A percentile compares a stretch with the other conserved stretches of the same genome.
Evolutionary conservation across 2,797 vertebrate species (phyloP).

Genomic region (Anas bernieri): DNA sequence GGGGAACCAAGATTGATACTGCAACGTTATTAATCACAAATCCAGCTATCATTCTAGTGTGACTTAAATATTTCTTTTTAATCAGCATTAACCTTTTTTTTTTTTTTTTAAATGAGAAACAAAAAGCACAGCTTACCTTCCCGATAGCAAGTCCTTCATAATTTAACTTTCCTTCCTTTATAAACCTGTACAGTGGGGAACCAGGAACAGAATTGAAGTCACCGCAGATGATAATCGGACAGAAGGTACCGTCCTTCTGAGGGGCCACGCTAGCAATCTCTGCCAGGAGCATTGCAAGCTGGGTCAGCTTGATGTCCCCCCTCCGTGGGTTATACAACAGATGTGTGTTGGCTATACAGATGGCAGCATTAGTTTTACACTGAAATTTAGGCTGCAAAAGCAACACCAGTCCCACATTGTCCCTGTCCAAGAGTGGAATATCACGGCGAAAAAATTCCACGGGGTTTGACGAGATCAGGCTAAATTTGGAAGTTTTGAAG

Average conservation of each 20-base stretch:
- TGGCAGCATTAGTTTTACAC: neutral
- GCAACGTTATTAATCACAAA: neutral
- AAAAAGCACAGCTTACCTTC: slow-evolving; percentile 80
- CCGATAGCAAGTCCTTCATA: slow-evolving; percentile 87
- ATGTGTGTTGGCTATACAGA: slow-evolving; percentile 95
- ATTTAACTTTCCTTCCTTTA: slow-evolving; percentile 87
- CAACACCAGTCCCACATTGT: slow-evolving; percentile 93
- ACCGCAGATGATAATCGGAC: slow-evolving; percentile 90
- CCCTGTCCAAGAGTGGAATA: slow-evolving; percentile 90
- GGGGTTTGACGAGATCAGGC: slow-evolving; percentile 86
- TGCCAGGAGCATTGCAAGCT: slow-evolving; percentile 92
- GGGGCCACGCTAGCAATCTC: slow-evolving; percentile 85
- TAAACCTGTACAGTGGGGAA: slow-evolving; percentile 91
- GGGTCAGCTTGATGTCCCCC: slow-evolving; percentile 94
- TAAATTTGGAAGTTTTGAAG: slow-evolving; percentile 90
- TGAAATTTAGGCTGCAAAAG: slow-evolving; percentile 82
- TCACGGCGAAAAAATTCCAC: slow-evolving; percentile 89
- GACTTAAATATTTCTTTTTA: neutral
- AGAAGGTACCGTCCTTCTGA: slow-evolving; percentile 80
- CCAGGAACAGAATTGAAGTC: slow-evolving; percentile 95
- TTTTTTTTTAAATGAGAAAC: neutral
- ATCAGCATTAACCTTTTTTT: neutral
- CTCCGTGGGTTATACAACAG: slow-evolving; percentile 94
- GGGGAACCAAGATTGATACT: neutral
- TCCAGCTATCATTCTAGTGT: neutral